phyloP scores from a whole-genome alignment of 2,888 invertebrate genomes.

The Prosapia bicincta region DNA sequence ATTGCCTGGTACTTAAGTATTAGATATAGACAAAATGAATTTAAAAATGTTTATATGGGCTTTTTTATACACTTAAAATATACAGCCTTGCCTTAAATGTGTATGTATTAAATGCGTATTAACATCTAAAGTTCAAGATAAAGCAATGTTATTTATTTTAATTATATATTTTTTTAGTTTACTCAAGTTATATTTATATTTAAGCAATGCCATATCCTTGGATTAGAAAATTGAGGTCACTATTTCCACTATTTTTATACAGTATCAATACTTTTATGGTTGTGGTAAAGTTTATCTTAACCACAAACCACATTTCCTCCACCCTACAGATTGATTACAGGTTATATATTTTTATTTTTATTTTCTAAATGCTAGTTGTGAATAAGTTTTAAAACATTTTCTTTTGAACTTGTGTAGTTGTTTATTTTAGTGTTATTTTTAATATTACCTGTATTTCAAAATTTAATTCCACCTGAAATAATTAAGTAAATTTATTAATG shows the following conservation, averaged over 20 bases:
- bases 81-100: no score
- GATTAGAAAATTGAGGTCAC: not conserved
- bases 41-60: no score
- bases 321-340: not conserved
- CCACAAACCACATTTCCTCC: not conserved
- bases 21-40: no score
- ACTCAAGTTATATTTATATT: no score
- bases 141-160: no score
- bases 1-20: no score
- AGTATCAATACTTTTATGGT: not conserved
- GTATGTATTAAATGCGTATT: no score
- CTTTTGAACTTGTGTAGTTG: not conserved
- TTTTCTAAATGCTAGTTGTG: not conserved
- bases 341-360: not conserved
- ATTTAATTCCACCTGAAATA: not conserved
- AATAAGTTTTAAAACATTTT: not conserved
- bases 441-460: no score
- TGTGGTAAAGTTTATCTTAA: not conserved
- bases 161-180: no score
- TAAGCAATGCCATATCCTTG: slow-evolving; percentile 36
- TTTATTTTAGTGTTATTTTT: not conserved
- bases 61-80: no score
- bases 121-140: no score
- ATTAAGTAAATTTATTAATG: not conserved
- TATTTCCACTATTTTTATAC: not conserved